These are phyloP conservation scores for Antheraea assamensis DNA, from an alignment of 2,888 invertebrate genomes.

Conservation along the genomic window DNA sequence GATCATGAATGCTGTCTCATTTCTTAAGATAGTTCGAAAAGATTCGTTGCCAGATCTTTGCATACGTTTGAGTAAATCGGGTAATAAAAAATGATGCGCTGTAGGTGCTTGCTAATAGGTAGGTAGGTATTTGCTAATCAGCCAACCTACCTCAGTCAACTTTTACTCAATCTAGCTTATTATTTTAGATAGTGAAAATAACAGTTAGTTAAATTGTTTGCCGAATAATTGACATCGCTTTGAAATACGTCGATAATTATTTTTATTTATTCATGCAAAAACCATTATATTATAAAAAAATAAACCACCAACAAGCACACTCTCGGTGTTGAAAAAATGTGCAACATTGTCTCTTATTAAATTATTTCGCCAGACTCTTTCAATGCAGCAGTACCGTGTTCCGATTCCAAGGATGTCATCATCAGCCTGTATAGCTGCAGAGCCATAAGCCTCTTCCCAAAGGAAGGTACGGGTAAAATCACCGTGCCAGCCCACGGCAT, in stretches of 20 bases:
- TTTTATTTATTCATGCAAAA: too few relatives aligned
- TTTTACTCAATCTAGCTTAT: not conserved
- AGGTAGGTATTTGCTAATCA: not conserved
- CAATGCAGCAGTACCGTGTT: too few relatives aligned
- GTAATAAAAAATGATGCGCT: not conserved
- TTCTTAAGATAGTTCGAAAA: not conserved
- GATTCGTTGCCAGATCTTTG: not conserved
- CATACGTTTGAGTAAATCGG: not conserved
- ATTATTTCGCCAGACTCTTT: too few relatives aligned
- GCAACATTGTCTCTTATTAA: too few relatives aligned
- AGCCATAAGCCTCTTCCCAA: too few relatives aligned
- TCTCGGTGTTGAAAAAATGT: too few relatives aligned
- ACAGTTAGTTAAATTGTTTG: not conserved
- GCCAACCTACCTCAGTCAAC: not conserved
- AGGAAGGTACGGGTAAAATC: too few relatives aligned
- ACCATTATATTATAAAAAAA: not conserved
- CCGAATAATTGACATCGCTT: not conserved
- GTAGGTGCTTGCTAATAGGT: too few relatives aligned
- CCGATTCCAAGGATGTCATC: too few relatives aligned
- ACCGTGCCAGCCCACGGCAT: too few relatives aligned
- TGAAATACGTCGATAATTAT: not conserved
- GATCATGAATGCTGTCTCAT: not conserved
- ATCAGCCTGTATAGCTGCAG: too few relatives aligned
- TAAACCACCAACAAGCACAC: not conserved
- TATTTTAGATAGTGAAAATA: not conserved